Percentiles rank a stretch among this genome's conserved stretches.
Evolutionary conservation across 1,140 invertebrate species (phyloP).

Genomic region (Armadillidium nasatum): DNA sequence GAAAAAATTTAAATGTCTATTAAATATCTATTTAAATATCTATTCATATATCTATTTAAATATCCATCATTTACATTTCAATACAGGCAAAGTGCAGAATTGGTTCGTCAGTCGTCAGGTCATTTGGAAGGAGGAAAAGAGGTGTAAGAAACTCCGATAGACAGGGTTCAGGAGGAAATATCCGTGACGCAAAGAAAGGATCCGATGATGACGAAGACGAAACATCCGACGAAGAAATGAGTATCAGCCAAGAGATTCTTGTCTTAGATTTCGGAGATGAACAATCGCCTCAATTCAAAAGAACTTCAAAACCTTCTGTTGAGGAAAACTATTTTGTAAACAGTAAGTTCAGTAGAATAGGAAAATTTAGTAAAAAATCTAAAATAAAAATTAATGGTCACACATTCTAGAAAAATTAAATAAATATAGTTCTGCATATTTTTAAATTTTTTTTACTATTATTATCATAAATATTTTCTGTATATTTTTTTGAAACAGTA

Average conservation of each 20-base stretch:
- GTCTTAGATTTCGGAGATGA: slow-evolving; percentile 87
- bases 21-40: too few species aligned
- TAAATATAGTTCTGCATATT: too few species aligned
- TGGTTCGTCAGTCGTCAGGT: slow-evolving; percentile 79
- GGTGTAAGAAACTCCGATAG: slow-evolving; percentile 59
- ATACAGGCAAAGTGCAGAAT: slow-evolving; percentile 50
- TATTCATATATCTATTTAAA: too few species aligned
- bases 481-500: too few species aligned
- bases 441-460: too few species aligned
- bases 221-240: slow-evolving; percentile 61
- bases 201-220: slow-evolving; percentile 10
- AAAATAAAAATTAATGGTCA: too few species aligned
- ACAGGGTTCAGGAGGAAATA: slow-evolving; percentile 49
- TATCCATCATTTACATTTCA: too few species aligned
- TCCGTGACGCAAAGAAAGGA: slow-evolving; percentile 54
- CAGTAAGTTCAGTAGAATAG: slow-evolving; percentile 27
- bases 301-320: slow-evolving; percentile 21
- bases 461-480: too few species aligned
- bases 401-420: too few species aligned
- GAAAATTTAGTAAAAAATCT: neutral
- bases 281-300: slow-evolving; percentile 51
- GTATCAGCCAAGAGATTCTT: slow-evolving; percentile 85
- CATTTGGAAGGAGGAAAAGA: slow-evolving; percentile 72
- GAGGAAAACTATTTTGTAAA: slow-evolving; percentile 36
- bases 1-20: too few species aligned